Percentiles rank a stretch among this genome's conserved stretches.
These are phyloP conservation scores for Pteropus rufus DNA, from an alignment of 2,797 vertebrate genomes.

Conservation along the genomic window DNA sequence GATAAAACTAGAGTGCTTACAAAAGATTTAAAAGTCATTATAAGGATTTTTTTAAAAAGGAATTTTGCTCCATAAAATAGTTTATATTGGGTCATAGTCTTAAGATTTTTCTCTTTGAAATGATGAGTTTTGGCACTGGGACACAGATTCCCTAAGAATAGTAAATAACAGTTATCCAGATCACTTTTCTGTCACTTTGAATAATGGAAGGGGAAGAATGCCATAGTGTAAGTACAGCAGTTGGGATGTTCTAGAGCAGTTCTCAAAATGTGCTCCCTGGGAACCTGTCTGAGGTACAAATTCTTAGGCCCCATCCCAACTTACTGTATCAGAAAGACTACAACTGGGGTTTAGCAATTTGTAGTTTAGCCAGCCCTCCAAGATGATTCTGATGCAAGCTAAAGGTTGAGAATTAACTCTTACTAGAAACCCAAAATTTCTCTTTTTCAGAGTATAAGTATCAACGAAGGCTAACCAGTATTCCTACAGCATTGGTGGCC, in stretches of 20 bases:
- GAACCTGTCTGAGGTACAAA: not conserved
- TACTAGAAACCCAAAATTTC: not conserved
- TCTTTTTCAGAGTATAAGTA: not conserved
- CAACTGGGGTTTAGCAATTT: not conserved
- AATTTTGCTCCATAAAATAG: not conserved
- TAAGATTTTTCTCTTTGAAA: not conserved
- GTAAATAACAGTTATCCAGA: too few relatives aligned
- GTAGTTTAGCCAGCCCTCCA: not conserved
- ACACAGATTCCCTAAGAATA: not conserved
- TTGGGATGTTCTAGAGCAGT: too few relatives aligned
- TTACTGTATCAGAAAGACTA: not conserved
- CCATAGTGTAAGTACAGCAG: fast-evolving
- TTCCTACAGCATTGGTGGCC: fast-evolving
- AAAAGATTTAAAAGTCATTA: not conserved
- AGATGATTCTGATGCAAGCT: not conserved
- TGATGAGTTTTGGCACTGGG: not conserved
- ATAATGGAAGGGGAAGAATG: not conserved
- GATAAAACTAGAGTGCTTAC: not conserved
- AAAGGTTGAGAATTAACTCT: not conserved
- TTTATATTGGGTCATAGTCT: not conserved
- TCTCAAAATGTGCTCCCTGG: not conserved
- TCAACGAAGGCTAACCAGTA: not conserved
- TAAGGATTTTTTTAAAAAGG: not conserved
- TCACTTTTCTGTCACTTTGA: not conserved
- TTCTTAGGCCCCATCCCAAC: too few relatives aligned